Base-by-base conservation (phyloP, 2,797 vertebrate genomes). In the Bradypus variegatus region DNA sequence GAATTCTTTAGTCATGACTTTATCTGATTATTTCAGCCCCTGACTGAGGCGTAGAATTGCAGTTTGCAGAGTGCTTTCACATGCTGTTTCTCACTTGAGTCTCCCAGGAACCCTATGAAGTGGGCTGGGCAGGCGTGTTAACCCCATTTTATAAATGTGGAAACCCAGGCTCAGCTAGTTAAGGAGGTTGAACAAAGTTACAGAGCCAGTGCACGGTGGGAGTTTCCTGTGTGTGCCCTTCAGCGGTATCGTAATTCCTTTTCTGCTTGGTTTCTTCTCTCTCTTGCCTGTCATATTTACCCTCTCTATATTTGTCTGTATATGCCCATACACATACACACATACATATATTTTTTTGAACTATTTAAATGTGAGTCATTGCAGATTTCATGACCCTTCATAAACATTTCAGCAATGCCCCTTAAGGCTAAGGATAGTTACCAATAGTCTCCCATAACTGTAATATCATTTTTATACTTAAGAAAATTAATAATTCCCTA, bases 161-260 rank as follows among this genome's bases (percentile, higher is more conserved):
- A 88, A 10, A 16, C 2, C 23, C 33, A 70, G 33, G 21, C 48
- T 58, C 29, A 23, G 58, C 25, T 65, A 29, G 38, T 38, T 65
- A 62, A 45, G 25, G 60, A 72, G 55, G 16, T 27, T 36, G 79
- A 67, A 9, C 29, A 80, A 15, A 19, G n/a, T 23, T 38, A 27
- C 3, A 1, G 31, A 58, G 53, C 2, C 13, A 14, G 18, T 4
- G 8, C 21, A 31, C 2, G 2, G 31, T 15, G 36, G 58, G 36
- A 29, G 21, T 18, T 19, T 62, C n/a, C 77, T 2, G n/a, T 53
- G n/a, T 8, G 27, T 6, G 6, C 7, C 38, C 58, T 9, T n/a
- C 29, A 0, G 67, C 0, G 1, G 41, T 1, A 1, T 19, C 1
- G 2, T 4, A 11, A 3, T 33, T 16, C 16, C 50, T 31, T 21